Conservation (phyloP, 1,140 invertebrate species). For the Drosophila trapezifrons region DNA sequence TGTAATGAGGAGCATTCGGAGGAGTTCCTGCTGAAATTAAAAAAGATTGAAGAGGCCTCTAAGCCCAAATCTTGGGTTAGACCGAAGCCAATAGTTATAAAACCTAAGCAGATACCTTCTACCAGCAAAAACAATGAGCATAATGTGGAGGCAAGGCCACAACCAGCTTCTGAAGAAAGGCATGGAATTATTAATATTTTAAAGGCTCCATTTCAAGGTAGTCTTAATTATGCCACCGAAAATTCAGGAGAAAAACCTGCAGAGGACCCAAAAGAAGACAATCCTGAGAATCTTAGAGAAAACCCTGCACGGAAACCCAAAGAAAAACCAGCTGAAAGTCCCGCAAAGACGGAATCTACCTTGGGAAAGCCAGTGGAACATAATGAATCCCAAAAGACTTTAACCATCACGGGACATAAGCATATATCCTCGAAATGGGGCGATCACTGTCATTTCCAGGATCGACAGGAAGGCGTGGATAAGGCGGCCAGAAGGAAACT, state of each 20-base stretch:
- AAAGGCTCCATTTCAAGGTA: constrained; percentile 14
- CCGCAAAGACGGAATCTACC: too few relatives aligned
- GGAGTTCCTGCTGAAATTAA: background rate
- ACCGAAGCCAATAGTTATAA: background rate
- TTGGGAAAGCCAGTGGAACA: background rate
- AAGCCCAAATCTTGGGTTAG: constrained; percentile 41
- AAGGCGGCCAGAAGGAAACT: constrained; percentile 85
- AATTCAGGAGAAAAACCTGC: background rate
- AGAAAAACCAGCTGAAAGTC: background rate
- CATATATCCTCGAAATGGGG: constrained; percentile 43
- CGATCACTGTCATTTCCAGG: constrained; percentile 90
- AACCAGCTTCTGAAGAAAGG: background rate
- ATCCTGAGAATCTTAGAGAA: background rate
- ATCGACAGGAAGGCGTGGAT: constrained; percentile 84
- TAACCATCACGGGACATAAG: constrained; percentile 56
- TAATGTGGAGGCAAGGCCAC: background rate
- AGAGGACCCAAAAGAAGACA: background rate
- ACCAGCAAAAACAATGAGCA: background rate
- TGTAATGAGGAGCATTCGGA: background rate
- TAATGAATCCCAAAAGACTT: constrained; percentile 43
- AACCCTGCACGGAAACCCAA: background rate
- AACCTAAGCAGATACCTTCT: background rate
- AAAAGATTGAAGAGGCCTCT: constrained; percentile 47
- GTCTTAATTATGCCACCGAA: background rate
- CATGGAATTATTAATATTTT: constrained; percentile 49